Evolutionary conservation across 2,797 vertebrate genomes (phyloP).

Genomic region (Lacerta agilis): DNA sequence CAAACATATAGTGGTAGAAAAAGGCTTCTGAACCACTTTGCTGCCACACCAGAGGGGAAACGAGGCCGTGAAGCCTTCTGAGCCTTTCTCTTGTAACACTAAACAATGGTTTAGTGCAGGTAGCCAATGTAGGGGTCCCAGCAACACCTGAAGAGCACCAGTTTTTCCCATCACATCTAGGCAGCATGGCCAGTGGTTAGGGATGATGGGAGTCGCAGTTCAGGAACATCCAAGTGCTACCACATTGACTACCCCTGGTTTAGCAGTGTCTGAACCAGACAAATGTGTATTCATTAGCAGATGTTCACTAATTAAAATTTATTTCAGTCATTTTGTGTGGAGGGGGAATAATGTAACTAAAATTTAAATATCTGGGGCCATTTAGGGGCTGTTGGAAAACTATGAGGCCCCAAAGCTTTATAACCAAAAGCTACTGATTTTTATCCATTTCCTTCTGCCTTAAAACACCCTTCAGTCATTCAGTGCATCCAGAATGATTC

Average conservation of each 20-base stretch:
- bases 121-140: no score
- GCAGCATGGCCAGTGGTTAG: no score
- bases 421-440: not conserved
- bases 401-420: not conserved
- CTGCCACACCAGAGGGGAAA: not conserved
- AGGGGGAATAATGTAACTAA: not conserved
- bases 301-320: not conserved
- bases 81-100: no score
- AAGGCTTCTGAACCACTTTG: not conserved
- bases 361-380: not conserved
- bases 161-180: no score
- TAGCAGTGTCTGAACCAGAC: not conserved
- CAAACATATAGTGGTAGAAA: no score
- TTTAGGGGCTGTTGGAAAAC: not conserved
- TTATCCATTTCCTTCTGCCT: not conserved
- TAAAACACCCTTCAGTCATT: not conserved
- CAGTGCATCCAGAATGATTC: not conserved
- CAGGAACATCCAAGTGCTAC: no score
- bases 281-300: not conserved
- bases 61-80: not conserved
- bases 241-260: no score
- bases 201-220: no score
- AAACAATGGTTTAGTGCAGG: no score
- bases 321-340: no score
- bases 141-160: no score